phyloP scores from a whole-genome alignment of 2,113 vertebrate species.

The Myiopsitta monachus region DNA sequence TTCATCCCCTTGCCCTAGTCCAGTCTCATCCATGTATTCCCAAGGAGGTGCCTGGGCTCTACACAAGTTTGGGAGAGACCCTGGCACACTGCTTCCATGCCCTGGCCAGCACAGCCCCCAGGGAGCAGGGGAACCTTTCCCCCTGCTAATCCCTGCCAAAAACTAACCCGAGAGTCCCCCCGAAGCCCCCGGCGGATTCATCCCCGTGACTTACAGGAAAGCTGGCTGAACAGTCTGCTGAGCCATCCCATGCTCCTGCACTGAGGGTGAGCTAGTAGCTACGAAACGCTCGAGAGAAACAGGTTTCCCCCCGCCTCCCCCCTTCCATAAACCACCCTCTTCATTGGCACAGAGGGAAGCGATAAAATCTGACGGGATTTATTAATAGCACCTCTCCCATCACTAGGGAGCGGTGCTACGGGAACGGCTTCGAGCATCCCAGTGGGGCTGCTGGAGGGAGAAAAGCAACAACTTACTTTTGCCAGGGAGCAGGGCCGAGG shows the following conservation, averaged over 20 bases:
- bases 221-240: not conserved
- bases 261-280: not conserved
- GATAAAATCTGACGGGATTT: not conserved
- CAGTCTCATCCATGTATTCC: fast-evolving
- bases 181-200: fast-evolving
- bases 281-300: not conserved
- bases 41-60: not conserved
- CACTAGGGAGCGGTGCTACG: not conserved
- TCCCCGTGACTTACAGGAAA: not conserved
- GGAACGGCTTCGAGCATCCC: not conserved
- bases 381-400: conserved; percentile 12
- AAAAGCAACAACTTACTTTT: conserved; percentile 1
- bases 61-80: not conserved
- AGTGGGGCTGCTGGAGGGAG: not conserved
- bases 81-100: fast-evolving
- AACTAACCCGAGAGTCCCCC: not conserved
- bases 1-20: not conserved
- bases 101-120: not conserved
- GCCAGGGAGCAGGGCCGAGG: not conserved
- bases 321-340: not conserved
- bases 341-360: conserved; percentile 2
- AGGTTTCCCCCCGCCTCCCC: not conserved
- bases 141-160: not conserved
- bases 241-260: conserved; percentile 37
- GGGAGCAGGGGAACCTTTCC: not conserved